Evolutionary conservation across 2,888 invertebrate species (phyloP).

Genomic region (Euclidia mi): DNA sequence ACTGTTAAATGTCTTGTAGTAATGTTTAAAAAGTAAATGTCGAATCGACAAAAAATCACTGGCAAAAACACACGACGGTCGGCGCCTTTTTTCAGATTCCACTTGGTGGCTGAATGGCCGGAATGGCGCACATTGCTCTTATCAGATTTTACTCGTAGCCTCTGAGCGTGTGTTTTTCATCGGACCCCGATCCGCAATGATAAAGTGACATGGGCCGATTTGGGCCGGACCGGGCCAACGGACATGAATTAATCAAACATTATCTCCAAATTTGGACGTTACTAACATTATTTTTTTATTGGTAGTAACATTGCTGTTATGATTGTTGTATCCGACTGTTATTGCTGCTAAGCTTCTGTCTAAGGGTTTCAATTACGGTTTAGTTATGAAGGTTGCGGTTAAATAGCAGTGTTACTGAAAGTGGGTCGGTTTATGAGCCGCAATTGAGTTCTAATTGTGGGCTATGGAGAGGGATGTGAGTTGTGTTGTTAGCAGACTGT

Average conservation of each 20-base stretch:
- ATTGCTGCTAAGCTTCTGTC: slow-evolving; percentile 2
- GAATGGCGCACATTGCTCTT: slow-evolving; percentile 56
- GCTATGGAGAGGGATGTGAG: no score
- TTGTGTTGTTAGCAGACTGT: no score
- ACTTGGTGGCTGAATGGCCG: slow-evolving; percentile 36
- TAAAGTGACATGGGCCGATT: slow-evolving; percentile 53
- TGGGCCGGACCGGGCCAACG: slow-evolving; percentile 14
- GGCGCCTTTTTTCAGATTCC: slow-evolving; percentile 48
- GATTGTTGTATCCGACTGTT: slow-evolving; percentile 22
- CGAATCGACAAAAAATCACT: slow-evolving; percentile 13
- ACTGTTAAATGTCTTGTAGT: no score
- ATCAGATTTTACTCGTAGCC: slow-evolving; percentile 64
- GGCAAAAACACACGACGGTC: slow-evolving; percentile 20
- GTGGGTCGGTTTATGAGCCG: background rate
- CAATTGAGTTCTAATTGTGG: slow-evolving; percentile 1
- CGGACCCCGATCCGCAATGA: slow-evolving; percentile 39
- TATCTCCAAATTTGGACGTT: slow-evolving; percentile 45
- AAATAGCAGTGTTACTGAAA: background rate
- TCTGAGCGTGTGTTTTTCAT: slow-evolving; percentile 56
- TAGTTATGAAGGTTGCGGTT: slow-evolving; percentile 8
- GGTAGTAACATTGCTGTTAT: slow-evolving; percentile 24
- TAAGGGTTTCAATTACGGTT: slow-evolving; percentile 8
- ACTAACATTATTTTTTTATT: slow-evolving; percentile 37
- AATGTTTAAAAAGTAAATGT: slow-evolving; percentile 13
- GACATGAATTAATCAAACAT: slow-evolving; percentile 46